These are phyloP conservation scores for Ranitomeya imitator DNA, from an alignment of 2,113 vertebrate genomes.

Conservation along the genomic window DNA sequence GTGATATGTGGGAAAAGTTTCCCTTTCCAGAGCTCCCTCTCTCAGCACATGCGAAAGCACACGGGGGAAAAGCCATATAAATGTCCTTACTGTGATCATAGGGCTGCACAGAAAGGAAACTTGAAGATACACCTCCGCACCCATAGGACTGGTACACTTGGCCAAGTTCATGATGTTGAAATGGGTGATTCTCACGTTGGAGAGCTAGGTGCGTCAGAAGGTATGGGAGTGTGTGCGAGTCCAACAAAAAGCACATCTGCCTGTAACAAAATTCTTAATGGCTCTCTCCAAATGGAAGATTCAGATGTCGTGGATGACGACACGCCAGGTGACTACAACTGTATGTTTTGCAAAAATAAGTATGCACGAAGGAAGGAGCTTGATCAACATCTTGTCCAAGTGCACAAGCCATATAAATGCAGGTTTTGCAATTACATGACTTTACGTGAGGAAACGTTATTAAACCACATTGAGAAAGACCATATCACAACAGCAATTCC, in stretches of 20 bases:
- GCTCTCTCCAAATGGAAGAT: conserved; percentile 67
- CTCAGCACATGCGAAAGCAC: conserved; percentile 95
- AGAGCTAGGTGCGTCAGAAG: conserved; percentile 81
- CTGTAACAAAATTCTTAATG: conserved; percentile 84
- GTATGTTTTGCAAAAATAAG: conserved; percentile 78
- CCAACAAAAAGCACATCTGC: conserved; percentile 90
- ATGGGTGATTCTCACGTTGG: conserved; percentile 74
- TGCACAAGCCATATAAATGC: conserved; percentile 84
- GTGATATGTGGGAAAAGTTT: conserved; percentile 92
- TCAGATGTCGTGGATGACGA: conserved; percentile 65
- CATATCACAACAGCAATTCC: conserved; percentile 85
- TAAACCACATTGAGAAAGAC: conserved; percentile 88
- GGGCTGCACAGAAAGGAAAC: conserved; percentile 94
- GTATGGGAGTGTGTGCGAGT: conserved; percentile 84
- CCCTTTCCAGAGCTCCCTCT: conserved; percentile 93
- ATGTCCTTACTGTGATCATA: conserved; percentile 94
- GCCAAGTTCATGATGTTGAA: conserved; percentile 79
- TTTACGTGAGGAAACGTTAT: conserved; percentile 82
- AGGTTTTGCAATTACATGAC: conserved; percentile 84
- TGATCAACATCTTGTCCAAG: conserved; percentile 76
- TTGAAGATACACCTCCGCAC: conserved; percentile 95
- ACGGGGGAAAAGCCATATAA: conserved; percentile 94
- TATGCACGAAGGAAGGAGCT: conserved; percentile 78
- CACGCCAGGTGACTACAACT: conserved; percentile 65
- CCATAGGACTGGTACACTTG: conserved; percentile 87